Evolutionary conservation across 2,888 invertebrate species (phyloP).

Genomic region (Tubulanus polymorphus): DNA sequence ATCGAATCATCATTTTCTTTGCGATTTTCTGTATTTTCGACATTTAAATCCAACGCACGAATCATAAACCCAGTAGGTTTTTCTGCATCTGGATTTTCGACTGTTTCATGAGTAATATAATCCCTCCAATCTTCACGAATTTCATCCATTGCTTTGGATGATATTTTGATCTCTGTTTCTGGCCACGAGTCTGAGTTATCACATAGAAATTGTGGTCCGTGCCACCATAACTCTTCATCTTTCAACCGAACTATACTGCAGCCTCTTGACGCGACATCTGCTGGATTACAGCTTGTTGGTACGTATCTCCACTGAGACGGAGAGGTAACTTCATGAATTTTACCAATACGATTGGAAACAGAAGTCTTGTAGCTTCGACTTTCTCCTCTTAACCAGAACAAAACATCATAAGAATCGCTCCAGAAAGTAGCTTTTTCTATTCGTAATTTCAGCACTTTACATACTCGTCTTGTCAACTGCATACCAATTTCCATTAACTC

Average conservation of each 20-base stretch:
- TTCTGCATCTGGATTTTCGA: too few relatives aligned
- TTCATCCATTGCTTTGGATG: too few relatives aligned
- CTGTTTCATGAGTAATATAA: too few relatives aligned
- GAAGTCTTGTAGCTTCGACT: not conserved
- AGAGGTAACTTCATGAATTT: not conserved
- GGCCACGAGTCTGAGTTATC: not conserved
- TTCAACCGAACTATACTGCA: not conserved
- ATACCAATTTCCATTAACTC: not conserved
- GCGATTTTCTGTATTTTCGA: too few relatives aligned
- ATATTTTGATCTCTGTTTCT: not conserved
- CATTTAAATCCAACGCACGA: too few relatives aligned
- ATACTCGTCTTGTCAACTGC: not conserved
- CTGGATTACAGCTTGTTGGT: not conserved
- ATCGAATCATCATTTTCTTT: too few relatives aligned
- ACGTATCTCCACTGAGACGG: slow-evolving; percentile 1
- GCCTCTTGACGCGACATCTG: slow-evolving; percentile 1
- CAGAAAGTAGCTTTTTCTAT: not conserved
- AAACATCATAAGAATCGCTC: not conserved
- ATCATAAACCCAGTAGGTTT: too few relatives aligned
- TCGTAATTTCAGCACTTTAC: not conserved
- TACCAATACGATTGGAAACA: not conserved
- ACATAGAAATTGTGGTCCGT: not conserved
- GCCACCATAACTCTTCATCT: not conserved
- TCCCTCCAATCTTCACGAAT: too few relatives aligned
- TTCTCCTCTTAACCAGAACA: not conserved